These are phyloP conservation scores for Echinarachnius parma DNA, from an alignment of 53 echinoderm and acorn worm genomes.

Conservation along the genomic window DNA sequence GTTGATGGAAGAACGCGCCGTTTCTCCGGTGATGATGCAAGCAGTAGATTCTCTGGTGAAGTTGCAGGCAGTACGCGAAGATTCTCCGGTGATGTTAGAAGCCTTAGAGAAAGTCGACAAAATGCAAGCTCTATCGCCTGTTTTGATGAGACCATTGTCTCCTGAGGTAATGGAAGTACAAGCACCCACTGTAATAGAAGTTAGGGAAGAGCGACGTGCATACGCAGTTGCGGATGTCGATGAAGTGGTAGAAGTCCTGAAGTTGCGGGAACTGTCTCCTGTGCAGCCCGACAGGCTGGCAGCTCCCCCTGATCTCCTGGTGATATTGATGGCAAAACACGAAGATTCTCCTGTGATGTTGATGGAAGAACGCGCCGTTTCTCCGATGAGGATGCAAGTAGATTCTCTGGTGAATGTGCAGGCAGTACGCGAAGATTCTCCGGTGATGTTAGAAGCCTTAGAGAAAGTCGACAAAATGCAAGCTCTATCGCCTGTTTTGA, in stretches of 20 bases:
- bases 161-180: background rate
- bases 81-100: slow-evolving; percentile 1
- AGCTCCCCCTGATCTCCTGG: too few species aligned
- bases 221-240: too few species aligned
- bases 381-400: too few species aligned
- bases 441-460: background rate
- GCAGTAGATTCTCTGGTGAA: background rate
- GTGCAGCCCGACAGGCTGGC: background rate
- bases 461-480: background rate
- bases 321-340: too few species aligned
- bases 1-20: background rate
- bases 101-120: background rate
- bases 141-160: background rate
- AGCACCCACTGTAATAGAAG: background rate
- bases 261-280: slow-evolving; percentile 4
- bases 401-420: too few species aligned
- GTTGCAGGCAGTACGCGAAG: background rate
- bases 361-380: background rate
- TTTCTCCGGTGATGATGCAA: too few species aligned
- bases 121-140: background rate
- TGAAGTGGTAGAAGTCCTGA: too few species aligned
- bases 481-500: background rate
- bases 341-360: too few species aligned
- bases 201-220: slow-evolving; percentile 4
- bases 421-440: too few species aligned